Base-by-base conservation (phyloP, 2,113 vertebrate genomes). In the Embiotoca jacksoni region DNA sequence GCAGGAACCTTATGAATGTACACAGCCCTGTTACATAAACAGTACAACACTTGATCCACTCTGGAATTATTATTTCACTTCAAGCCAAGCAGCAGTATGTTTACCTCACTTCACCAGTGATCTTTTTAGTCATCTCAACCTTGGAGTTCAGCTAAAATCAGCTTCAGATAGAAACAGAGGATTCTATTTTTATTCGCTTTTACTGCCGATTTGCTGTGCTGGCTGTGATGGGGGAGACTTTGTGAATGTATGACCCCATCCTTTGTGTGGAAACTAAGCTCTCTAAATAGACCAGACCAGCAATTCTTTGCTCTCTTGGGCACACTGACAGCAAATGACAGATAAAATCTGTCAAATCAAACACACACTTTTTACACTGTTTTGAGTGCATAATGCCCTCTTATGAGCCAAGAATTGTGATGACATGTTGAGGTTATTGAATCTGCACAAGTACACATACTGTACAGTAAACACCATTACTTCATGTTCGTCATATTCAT, bases 21-120 rank as follows among this genome's bases (percentile, higher is more conserved):
- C 80, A 73, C 85, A 31, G 50, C 44, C 52, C 47, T 59, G 37
- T 76, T 84, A 63, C 67, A 68, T 74, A 59, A 91, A 83, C 81
- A 84, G 49, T 73, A 79, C 35, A 54, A 62, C 54, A 31, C 60
- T 81, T 75, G 32, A 84, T 54, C 66, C 50, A 16, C 68, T 69
- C 53, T 64, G 11, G 36, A 78, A 78, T 83, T 33, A 61, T 75
- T 72, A 63, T 77, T 90, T 88, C 41, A 58, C 54, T 64, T 77
- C 55, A 53, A 80, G 73, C 37, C 63, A 75, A 83, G 70, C 2
- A 2, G 32, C 4, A 32, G 55, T 55, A 23, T 84, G 58, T 78
- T 86, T 67, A 75, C 74, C n/a, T 66, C 32, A 32, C 11, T 1
- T 41, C 35, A 4, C 16, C n/a, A 16, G 30, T 75, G 56, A 35